Percentiles rank a stretch among this genome's conserved stretches.
Evolutionary conservation across 1,140 invertebrate species (phyloP).

Genomic region (Holotrichia oblita): DNA sequence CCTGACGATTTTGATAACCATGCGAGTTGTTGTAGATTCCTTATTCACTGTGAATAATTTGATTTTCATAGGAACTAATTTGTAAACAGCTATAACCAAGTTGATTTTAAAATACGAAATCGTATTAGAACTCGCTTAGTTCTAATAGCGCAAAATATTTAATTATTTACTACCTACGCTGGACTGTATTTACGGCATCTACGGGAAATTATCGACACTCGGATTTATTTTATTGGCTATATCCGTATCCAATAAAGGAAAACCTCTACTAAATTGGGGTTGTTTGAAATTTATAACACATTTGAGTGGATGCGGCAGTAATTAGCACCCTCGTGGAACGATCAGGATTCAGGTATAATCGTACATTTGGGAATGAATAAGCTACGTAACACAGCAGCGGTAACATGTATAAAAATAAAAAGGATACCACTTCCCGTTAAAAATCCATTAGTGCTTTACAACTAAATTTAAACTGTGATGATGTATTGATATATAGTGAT

Average conservation of each 20-base stretch:
- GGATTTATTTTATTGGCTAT: constrained; percentile 30
- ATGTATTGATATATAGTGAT: background rate
- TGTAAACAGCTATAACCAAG: no score
- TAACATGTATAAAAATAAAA: constrained; percentile 8
- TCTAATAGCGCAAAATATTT: constrained; percentile 10
- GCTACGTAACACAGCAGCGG: constrained; percentile 17
- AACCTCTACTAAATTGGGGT: constrained; percentile 28
- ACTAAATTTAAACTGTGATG: constrained; percentile 20
- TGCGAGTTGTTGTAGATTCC: no score
- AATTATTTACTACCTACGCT: background rate
- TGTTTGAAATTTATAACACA: constrained; percentile 34
- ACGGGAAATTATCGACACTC: constrained; percentile 18
- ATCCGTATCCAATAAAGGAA: constrained; percentile 30
- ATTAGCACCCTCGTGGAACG: constrained; percentile 32
- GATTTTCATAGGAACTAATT: no score
- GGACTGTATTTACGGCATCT: constrained; percentile 7
- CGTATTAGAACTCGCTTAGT: no score
- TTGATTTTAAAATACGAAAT: no score
- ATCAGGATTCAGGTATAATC: constrained; percentile 30
- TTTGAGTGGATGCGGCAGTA: constrained; percentile 34
- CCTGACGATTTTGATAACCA: no score
- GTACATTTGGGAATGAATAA: constrained; percentile 26
- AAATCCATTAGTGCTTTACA: constrained; percentile 22
- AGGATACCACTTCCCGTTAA: background rate
- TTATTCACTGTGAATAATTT: no score